phyloP scores from a whole-genome alignment of 2,113 vertebrate species.

The Gallinago media region DNA sequence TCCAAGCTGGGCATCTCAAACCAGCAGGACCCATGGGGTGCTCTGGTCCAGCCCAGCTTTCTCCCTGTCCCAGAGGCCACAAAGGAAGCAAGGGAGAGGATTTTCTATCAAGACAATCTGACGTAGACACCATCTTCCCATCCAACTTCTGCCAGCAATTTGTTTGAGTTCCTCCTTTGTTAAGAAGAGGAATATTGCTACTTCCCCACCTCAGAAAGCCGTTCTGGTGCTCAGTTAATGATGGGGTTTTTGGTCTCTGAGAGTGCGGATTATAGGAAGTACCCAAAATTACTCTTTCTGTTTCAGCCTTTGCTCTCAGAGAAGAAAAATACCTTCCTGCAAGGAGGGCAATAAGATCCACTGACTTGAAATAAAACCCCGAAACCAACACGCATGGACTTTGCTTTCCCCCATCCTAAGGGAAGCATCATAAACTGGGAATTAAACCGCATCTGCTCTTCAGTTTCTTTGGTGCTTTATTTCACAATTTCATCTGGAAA shows the following conservation, averaged over 20 bases:
- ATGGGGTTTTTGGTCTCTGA: neutral
- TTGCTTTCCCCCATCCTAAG: neutral
- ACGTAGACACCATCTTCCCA: neutral
- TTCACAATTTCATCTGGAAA: neutral
- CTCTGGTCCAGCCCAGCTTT: neutral
- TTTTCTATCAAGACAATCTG: neutral
- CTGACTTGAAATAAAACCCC: neutral
- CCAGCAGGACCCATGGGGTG: neutral
- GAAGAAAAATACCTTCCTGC: neutral
- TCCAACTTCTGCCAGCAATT: neutral
- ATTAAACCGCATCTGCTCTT: neutral
- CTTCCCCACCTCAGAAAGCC: slow-evolving; percentile 13
- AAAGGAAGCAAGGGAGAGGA: neutral
- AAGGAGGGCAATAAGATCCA: neutral
- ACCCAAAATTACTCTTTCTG: neutral
- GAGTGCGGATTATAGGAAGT: neutral
- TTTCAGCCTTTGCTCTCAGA: neutral
- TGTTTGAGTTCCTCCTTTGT: slow-evolving; percentile 12
- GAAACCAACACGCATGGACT: accelerated
- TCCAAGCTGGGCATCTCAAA: neutral
- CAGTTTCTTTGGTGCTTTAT: neutral
- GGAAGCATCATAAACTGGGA: neutral
- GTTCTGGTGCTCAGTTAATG: neutral
- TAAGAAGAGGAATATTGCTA: neutral
- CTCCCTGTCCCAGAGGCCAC: accelerated